A percentile compares a stretch with the other conserved stretches of the same genome.
Evolutionary conservation across 64 coral and sea anemone species (phyloP).

Genomic region (Stichodactyla helianthus): DNA sequence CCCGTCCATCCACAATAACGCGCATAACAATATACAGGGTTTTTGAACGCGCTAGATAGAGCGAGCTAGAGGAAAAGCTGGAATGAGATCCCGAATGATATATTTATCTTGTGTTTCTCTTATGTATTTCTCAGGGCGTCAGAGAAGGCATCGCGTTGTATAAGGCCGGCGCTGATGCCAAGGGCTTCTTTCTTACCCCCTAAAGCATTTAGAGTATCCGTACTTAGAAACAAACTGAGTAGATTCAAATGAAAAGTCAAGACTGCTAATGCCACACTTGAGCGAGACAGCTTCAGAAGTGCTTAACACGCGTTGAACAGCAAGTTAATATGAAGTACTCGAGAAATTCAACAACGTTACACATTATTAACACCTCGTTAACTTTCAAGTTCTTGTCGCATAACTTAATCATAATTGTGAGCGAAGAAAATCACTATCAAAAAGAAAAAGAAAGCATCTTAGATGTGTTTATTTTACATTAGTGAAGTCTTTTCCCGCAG

Average conservation of each 20-base stretch:
- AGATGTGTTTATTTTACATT: background rate
- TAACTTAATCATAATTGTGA: background rate
- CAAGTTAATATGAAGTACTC: background rate
- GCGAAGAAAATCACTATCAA: background rate
- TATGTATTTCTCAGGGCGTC: background rate
- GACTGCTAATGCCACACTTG: background rate
- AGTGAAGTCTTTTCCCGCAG: background rate
- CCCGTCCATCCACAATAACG: background rate
- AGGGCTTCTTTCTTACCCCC: background rate
- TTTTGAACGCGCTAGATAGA: background rate
- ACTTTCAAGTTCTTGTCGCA: background rate
- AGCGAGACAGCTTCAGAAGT: background rate
- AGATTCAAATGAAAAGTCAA: background rate
- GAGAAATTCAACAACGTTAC: background rate
- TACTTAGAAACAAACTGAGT: background rate
- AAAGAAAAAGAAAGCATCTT: background rate
- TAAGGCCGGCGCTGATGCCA: background rate
- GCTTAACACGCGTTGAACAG: background rate
- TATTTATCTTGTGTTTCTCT: background rate
- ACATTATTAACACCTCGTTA: conserved; percentile 7
- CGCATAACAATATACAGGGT: background rate
- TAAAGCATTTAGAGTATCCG: background rate
- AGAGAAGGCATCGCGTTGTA: background rate
- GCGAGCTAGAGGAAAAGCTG: background rate
- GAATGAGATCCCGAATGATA: background rate